Percentiles rank a stretch among this genome's conserved stretches.
These are phyloP conservation scores for Nothobranchius furzeri DNA, from an alignment of 2,113 vertebrate genomes.

Conservation along the genomic window DNA sequence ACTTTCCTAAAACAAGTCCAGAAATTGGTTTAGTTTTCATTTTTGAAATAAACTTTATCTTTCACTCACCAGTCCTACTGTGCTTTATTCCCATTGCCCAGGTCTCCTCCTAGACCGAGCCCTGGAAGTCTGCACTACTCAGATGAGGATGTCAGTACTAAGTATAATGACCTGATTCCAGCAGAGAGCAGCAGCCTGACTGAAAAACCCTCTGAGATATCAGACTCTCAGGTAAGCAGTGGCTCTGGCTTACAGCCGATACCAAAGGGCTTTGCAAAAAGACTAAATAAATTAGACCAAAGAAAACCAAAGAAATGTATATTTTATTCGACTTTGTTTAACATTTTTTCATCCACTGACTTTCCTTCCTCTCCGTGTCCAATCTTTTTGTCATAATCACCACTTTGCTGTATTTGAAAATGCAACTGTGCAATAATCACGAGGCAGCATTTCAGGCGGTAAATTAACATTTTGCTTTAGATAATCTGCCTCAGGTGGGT, in stretches of 20 bases:
- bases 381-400: slow-evolving; percentile 4
- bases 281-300: slow-evolving; percentile 23
- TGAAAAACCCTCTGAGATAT: slow-evolving; percentile 96
- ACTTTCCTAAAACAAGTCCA: too few relatives aligned
- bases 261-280: slow-evolving; percentile 20
- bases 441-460: slow-evolving; percentile 6
- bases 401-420: slow-evolving; percentile 9
- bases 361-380: not conserved
- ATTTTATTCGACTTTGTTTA: slow-evolving; percentile 8
- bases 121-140: slow-evolving; percentile 97
- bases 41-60: too few relatives aligned
- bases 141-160: slow-evolving; percentile 93
- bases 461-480: slow-evolving; percentile 19
- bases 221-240: slow-evolving; percentile 91
- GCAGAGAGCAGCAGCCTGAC: slow-evolving; percentile 98
- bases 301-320: slow-evolving; percentile 26
- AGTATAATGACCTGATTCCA: slow-evolving; percentile 96
- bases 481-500: slow-evolving; percentile 35
- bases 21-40: too few relatives aligned
- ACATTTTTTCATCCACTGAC: slow-evolving; percentile 5
- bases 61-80: not conserved
- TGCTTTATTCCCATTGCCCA: slow-evolving; percentile 45
- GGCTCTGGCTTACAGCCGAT: slow-evolving; percentile 9
- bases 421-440: slow-evolving; percentile 30
- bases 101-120: slow-evolving; percentile 93